These are phyloP conservation scores for Leptinotarsa texana DNA, from an alignment of 1,140 invertebrate species.

Conservation along the genomic window DNA sequence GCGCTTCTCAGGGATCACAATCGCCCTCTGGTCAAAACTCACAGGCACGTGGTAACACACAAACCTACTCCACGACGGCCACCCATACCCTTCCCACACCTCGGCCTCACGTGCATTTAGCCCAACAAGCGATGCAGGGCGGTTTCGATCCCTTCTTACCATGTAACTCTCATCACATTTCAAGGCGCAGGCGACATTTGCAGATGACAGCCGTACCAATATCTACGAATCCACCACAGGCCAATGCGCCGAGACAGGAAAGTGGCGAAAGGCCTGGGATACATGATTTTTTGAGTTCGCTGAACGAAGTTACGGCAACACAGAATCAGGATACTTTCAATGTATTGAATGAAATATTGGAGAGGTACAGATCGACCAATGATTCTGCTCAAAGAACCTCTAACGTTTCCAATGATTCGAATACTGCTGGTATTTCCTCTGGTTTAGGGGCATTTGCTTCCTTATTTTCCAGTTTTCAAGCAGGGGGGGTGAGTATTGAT, in stretches of 20 bases:
- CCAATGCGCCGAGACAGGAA: background rate
- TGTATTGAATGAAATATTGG: slow-evolving; percentile 11
- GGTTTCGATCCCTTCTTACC: slow-evolving; percentile 73
- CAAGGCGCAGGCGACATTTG: background rate
- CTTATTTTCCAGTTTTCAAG: background rate
- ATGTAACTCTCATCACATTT: slow-evolving; percentile 68
- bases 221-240: background rate
- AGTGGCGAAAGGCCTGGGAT: background rate
- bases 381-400: slow-evolving; percentile 4
- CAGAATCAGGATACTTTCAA: slow-evolving; percentile 14
- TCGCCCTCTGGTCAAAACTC: slow-evolving; percentile 51
- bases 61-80: slow-evolving; percentile 68
- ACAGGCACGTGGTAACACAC: slow-evolving; percentile 62
- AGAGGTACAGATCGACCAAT: background rate
- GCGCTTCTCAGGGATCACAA: slow-evolving; percentile 29
- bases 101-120: slow-evolving; percentile 66
- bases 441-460: background rate
- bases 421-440: background rate
- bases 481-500: slow-evolving; percentile 3
- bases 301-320: background rate
- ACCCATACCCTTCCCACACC: slow-evolving; percentile 68
- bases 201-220: background rate
- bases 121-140: slow-evolving; percentile 53
- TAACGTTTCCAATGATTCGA: background rate
- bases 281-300: background rate